Evolutionary conservation across 2,113 vertebrate genomes (phyloP).

Genomic region (Percopsis transmontana): DNA sequence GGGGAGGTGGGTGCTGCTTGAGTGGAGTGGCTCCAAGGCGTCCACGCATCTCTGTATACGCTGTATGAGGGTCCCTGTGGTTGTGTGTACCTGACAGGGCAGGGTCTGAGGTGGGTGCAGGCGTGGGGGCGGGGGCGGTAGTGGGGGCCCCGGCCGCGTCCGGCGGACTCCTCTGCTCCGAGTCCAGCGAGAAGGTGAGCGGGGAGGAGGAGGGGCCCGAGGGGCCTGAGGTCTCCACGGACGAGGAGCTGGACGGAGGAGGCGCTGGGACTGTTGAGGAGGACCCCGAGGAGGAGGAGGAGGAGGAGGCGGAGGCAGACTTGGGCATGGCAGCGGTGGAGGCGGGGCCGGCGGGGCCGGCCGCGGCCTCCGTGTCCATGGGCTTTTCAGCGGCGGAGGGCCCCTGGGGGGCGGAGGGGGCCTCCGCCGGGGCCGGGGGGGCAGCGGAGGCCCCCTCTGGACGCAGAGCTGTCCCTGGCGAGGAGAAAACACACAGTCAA

Average conservation of each 20-base stretch:
- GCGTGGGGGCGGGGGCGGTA: constrained; percentile 13
- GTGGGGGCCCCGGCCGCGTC: constrained; percentile 30
- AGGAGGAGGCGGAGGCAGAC: constrained; percentile 73
- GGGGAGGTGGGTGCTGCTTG: constrained; percentile 58
- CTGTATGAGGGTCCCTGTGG: no score
- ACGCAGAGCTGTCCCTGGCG: constrained; percentile 66
- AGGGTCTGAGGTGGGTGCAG: constrained; percentile 62
- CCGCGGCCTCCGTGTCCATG: constrained; percentile 71
- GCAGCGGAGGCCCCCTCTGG: constrained; percentile 71
- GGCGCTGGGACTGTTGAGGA: constrained; percentile 80
- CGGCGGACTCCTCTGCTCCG: constrained; percentile 76
- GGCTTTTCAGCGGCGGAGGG: constrained; percentile 63
- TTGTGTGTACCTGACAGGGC: constrained; percentile 68
- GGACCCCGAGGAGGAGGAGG: constrained; percentile 77
- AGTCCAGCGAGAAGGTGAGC: constrained; percentile 80
- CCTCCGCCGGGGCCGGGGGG: constrained; percentile 63
- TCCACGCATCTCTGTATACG: no score
- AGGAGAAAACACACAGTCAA: neutral
- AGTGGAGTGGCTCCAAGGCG: constrained; percentile 48
- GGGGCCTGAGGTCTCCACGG: constrained; percentile 77
- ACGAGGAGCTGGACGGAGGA: constrained; percentile 79
- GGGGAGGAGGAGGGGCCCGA: constrained; percentile 78
- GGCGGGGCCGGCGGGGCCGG: constrained; percentile 8
- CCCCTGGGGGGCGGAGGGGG: constrained; percentile 64
- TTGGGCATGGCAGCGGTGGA: constrained; percentile 53